Base-by-base conservation (phyloP, 2,888 invertebrate genomes). In the Rhamphomyia laevipes region DNA sequence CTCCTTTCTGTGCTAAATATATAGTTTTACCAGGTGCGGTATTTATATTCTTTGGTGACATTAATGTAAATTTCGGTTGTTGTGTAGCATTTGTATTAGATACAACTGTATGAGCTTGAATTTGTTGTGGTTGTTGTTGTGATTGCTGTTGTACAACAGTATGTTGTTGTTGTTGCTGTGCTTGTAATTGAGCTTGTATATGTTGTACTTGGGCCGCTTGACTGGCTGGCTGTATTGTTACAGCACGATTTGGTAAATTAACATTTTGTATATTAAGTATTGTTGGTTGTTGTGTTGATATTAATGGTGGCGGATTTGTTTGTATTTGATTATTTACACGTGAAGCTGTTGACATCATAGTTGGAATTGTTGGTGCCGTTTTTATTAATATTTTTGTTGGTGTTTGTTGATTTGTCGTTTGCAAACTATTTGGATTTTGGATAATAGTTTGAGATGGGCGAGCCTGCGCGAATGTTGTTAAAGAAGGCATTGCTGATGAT, bases 181-280 rank as follows among this genome's bases (percentile, higher is more conserved):
- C 63, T 27, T 69, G 69, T 47, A 68, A 49, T 53, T 69, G 69
- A 3, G 68, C 67, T 55, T 69, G 65, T 54, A 69, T 50, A 43
- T 69, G 69, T 46, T 69, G 69, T 43, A 66, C 66, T 51, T 68
- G 68, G 2, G 68, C 69, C 30, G 68, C 68, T 54, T 69, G 68
- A 0, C 68, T 68, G 12, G 68, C 68, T 16, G 68, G 68, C 53
- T 69, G 68, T 52, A 69, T 69, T 35, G 68, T 69, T 4, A 69
- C 68, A 12, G 66, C 67, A 3, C 68, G 57, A 56, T 69, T 68
- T 4, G 69, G 69, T 46, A 69, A 52, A 55, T 68, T 68, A 15
- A 70, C 68, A 53, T 70, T 70, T 51, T 70, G 70, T 41, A 70
- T 66, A 52, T 69, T 70, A 6, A 69, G 58, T 16, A 60, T 54